phyloP scores from a whole-genome alignment of 1,140 invertebrate species.

The Pseudomyrmex flavicornis region DNA sequence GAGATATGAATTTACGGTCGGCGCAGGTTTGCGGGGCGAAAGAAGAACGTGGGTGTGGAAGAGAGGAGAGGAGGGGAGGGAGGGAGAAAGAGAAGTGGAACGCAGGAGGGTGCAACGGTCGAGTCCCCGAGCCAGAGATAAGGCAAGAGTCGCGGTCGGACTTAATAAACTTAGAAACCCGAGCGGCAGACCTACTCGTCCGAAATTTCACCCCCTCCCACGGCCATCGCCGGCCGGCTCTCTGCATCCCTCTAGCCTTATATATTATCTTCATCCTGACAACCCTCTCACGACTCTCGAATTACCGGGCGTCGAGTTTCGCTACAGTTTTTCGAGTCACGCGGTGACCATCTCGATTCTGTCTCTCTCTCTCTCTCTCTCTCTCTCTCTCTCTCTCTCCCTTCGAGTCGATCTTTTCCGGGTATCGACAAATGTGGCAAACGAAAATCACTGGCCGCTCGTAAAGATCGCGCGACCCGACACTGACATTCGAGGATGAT shows the following conservation, averaged over 20 bases:
- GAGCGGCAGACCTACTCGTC: conserved; percentile 62
- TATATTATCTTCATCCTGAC: conserved; percentile 54
- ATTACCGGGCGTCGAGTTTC: conserved; percentile 73
- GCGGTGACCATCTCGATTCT: conserved; percentile 49
- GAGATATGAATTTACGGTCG: conserved; percentile 81
- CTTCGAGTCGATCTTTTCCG: conserved; percentile 27
- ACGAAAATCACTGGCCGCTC: conserved; percentile 47
- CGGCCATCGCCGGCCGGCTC: background rate
- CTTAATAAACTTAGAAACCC: conserved; percentile 79
- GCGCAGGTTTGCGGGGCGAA: conserved; percentile 64
- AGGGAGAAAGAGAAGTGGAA: conserved; percentile 7
- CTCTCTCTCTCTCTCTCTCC: background rate
- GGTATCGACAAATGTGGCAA: background rate
- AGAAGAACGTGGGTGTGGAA: conserved; percentile 50
- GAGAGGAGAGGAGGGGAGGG: background rate
- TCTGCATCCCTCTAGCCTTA: conserved; percentile 58
- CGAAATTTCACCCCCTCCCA: conserved; percentile 63
- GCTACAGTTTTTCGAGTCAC: conserved; percentile 66
- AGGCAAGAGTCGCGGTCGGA: conserved; percentile 75
- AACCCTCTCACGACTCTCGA: conserved; percentile 73
- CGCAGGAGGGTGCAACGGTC: conserved; percentile 31
- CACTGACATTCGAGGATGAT: background rate
- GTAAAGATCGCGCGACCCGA: conserved; percentile 13
- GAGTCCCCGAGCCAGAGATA: conserved; percentile 72
- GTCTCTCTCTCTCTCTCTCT: conserved; percentile 37